Evolutionary conservation across 2,797 vertebrate species (phyloP).

Genomic region (Bryconaethiops microstoma): DNA sequence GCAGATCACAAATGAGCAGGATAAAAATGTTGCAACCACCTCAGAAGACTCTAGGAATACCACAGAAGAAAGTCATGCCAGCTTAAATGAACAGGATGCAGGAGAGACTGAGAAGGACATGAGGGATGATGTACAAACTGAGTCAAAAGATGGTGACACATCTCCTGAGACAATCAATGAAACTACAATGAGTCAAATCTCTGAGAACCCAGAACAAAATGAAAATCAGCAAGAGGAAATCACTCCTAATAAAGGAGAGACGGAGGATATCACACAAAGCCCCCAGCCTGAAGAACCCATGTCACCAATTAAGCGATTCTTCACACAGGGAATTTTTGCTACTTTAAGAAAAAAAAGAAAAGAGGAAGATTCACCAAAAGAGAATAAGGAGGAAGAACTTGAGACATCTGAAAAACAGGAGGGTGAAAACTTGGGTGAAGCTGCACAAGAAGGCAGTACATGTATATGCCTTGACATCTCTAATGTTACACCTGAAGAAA

Average conservation of each 20-base stretch:
- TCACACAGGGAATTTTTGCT: conserved; percentile 86
- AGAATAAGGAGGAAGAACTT: conserved; percentile 49
- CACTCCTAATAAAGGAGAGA: conserved; percentile 60
- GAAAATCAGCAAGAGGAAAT: conserved; percentile 42
- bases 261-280: conserved; percentile 59
- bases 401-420: conserved; percentile 59
- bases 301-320: conserved; percentile 90
- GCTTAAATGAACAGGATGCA: conserved; percentile 54
- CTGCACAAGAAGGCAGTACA: conserved; percentile 47
- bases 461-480: conserved; percentile 51
- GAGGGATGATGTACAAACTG: conserved; percentile 63
- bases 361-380: conserved; percentile 74
- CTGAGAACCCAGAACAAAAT: conserved; percentile 54
- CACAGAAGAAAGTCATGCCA: conserved; percentile 48
- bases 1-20: conserved; percentile 73
- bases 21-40: conserved; percentile 64
- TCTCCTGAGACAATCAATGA: conserved; percentile 55
- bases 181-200: conserved; percentile 51
- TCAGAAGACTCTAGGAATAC: conserved; percentile 50
- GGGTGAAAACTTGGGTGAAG: conserved; percentile 57
- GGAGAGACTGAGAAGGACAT: conserved; percentile 66
- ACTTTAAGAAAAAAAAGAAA: conserved; percentile 87
- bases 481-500: conserved; percentile 46
- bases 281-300: conserved; percentile 70
- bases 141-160: conserved; percentile 59